A percentile compares a stretch with the other conserved stretches of the same genome.
Evolutionary conservation across 2,888 invertebrate genomes (phyloP).

Genomic region (Cephus nigrinus): DNA sequence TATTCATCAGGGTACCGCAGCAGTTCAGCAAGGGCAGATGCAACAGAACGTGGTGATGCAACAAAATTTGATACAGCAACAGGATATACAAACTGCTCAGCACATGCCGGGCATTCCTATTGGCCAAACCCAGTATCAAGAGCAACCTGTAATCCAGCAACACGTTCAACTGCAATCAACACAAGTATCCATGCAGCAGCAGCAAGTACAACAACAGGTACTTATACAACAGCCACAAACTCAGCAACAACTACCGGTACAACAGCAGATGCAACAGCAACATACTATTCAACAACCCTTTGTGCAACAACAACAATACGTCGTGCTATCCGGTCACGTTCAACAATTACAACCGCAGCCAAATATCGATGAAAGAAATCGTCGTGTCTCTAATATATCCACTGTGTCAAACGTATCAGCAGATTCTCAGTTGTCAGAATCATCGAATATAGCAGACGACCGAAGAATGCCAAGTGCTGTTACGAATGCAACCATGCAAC

Average conservation of each 20-base stretch:
- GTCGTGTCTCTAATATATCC: constrained; percentile 59
- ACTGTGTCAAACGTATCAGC: constrained; percentile 51
- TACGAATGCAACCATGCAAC: constrained; percentile 6
- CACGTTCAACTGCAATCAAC: constrained; percentile 36
- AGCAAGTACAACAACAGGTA: constrained; percentile 21
- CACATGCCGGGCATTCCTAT: neutral
- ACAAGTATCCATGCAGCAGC: constrained; percentile 31
- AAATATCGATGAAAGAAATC: constrained; percentile 55
- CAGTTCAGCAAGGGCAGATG: constrained; percentile 26
- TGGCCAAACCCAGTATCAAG: constrained; percentile 14
- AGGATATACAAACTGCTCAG: neutral
- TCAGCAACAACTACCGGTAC: constrained; percentile 22
- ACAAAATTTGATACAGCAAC: constrained; percentile 13
- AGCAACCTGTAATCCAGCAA: constrained; percentile 46
- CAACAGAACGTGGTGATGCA: constrained; percentile 33
- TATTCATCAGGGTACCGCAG: neutral
- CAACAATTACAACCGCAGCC: constrained; percentile 40
- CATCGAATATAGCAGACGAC: constrained; percentile 12
- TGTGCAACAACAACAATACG: constrained; percentile 12
- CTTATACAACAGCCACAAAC: constrained; percentile 1
- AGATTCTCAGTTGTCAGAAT: constrained; percentile 54
- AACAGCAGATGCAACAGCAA: constrained; percentile 33
- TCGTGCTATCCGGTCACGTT: constrained; percentile 11
- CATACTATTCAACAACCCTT: constrained; percentile 8
- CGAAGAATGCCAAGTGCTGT: constrained; percentile 10